phyloP scores from a whole-genome alignment of 1,140 invertebrate species.

The Oedothorax gibbosus region DNA sequence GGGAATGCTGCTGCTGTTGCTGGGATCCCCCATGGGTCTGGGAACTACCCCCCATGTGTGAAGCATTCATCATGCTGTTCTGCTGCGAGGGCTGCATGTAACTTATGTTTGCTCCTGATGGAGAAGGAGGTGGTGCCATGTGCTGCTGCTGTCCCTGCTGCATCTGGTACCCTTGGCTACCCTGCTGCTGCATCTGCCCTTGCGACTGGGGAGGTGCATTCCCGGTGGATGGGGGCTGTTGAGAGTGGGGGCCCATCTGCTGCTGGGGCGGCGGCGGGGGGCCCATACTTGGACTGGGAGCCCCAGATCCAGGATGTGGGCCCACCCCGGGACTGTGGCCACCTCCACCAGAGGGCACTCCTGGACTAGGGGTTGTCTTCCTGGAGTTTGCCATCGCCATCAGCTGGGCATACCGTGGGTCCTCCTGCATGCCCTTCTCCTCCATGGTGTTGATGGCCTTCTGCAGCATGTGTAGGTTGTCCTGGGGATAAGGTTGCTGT shows the following conservation, averaged over 20 bases:
- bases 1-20: slow-evolving; percentile 30
- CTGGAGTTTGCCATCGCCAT: slow-evolving; percentile 79
- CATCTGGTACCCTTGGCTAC: slow-evolving; percentile 31
- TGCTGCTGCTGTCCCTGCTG: slow-evolving; percentile 6
- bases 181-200: not conserved
- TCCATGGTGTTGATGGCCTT: slow-evolving; percentile 76
- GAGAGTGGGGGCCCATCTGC: slow-evolving; percentile 33
- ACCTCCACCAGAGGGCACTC: slow-evolving; percentile 60
- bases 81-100: slow-evolving; percentile 41
- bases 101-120: slow-evolving; percentile 36
- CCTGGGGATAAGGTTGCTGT: slow-evolving; percentile 44
- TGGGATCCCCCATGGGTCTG: slow-evolving; percentile 6
- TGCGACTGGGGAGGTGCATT: slow-evolving; percentile 16
- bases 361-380: slow-evolving; percentile 70
- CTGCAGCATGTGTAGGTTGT: slow-evolving; percentile 57
- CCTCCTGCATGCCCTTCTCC: slow-evolving; percentile 80
- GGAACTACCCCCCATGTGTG: slow-evolving; percentile 32
- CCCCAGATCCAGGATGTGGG: slow-evolving; percentile 54
- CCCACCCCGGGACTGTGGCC: slow-evolving; percentile 54
- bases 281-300: slow-evolving; percentile 53
- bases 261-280: slow-evolving; percentile 42
- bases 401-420: slow-evolving; percentile 88
- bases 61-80: slow-evolving; percentile 52
- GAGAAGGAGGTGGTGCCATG: slow-evolving; percentile 56
- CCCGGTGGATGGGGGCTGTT: slow-evolving; percentile 24